These are phyloP conservation scores for Tenebrosternarchus preto DNA, from an alignment of 2,113 vertebrate species.

Conservation along the genomic window DNA sequence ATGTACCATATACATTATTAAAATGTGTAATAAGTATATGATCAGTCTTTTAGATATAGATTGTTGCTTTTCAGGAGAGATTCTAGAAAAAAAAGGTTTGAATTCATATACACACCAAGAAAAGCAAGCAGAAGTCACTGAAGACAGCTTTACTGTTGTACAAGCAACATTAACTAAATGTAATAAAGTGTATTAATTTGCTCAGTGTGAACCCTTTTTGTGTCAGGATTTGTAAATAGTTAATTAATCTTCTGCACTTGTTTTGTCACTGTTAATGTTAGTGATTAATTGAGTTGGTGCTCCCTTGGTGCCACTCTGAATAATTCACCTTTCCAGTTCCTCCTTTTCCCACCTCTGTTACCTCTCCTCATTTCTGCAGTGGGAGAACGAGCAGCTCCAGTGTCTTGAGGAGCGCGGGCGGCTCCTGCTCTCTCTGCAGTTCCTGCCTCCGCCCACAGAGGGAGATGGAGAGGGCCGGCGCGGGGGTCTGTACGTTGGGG, in stretches of 20 bases:
- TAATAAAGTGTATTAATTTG: conserved; percentile 20
- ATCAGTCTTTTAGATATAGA: too few species aligned
- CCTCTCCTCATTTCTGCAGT: conserved; percentile 58
- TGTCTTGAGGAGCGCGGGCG: conserved; percentile 83
- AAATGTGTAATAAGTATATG: too few species aligned
- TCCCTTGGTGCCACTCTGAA: background rate
- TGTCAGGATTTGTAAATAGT: background rate
- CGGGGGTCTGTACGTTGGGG: conserved; percentile 79
- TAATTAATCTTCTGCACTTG: conserved; percentile 26
- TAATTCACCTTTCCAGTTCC: too few species aligned
- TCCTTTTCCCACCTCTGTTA: background rate
- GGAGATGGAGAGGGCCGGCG: conserved; percentile 34
- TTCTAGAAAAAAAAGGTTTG: background rate
- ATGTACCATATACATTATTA: too few species aligned
- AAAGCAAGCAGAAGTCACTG: background rate
- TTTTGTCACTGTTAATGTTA: conserved; percentile 29
- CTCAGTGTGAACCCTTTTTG: conserved; percentile 24
- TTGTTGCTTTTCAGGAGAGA: too few species aligned
- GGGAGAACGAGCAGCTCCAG: conserved; percentile 80
- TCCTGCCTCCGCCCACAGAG: conserved; percentile 60
- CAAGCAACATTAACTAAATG: conserved; percentile 5
- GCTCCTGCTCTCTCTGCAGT: conserved; percentile 80
- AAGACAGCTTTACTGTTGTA: background rate
- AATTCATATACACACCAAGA: background rate
- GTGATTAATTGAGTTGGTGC: conserved; percentile 38